A percentile compares a stretch with the other conserved stretches of the same genome.
Conservation (phyloP, 2,113 vertebrate species). For the Silurus meridionalis region DNA sequence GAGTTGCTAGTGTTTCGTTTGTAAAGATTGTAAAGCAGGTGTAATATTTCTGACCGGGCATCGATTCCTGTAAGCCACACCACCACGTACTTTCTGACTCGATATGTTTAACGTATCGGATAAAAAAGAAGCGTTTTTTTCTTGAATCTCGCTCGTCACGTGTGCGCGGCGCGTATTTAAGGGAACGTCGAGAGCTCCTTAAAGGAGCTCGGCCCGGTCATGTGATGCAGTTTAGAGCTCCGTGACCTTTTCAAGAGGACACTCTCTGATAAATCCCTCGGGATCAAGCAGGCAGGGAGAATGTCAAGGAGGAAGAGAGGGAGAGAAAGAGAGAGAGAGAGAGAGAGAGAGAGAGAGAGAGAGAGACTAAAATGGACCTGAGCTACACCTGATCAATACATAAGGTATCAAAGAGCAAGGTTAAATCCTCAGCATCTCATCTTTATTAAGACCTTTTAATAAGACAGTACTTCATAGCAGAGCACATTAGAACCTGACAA, state of each 20-base stretch:
- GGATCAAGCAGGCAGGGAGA: constrained; percentile 13
- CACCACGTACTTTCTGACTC: constrained; percentile 6
- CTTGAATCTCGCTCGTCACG: background rate
- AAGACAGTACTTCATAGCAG: background rate
- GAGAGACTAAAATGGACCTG: constrained; percentile 23
- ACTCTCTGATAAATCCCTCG: constrained; percentile 16
- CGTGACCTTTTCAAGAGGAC: constrained; percentile 34
- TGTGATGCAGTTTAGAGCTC: constrained; percentile 18
- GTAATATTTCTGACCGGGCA: background rate
- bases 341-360: constrained; percentile 6
- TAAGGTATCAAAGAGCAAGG: constrained; percentile 30
- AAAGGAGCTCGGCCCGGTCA: constrained; percentile 27
- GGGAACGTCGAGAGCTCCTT: constrained; percentile 10
- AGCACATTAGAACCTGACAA: background rate
- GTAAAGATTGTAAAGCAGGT: background rate
- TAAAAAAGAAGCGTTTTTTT: background rate
- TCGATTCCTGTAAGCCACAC: constrained; percentile 19
- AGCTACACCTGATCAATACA: constrained; percentile 31
- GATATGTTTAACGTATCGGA: background rate
- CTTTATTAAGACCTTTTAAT: constrained; percentile 21
- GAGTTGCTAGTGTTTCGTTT: constrained; percentile 23
- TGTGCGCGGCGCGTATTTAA: background rate
- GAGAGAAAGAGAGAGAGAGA: background rate
- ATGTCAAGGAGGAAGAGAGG: constrained; percentile 32
- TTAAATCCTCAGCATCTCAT: background rate